phyloP scores from a whole-genome alignment of 2,113 vertebrate genomes.

The Chamaea fasciata region DNA sequence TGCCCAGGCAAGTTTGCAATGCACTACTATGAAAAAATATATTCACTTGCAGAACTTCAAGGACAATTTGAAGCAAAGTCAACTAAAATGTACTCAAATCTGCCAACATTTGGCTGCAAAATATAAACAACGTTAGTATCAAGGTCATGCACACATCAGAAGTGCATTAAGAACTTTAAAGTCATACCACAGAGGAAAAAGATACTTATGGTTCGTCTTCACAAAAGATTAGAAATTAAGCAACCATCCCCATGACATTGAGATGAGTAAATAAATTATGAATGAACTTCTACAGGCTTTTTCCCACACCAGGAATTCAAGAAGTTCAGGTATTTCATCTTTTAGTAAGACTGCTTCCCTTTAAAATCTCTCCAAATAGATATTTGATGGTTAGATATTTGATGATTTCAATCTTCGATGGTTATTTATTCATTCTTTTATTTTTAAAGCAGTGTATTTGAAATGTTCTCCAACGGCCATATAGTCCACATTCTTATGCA shows the following conservation, averaged over 20 bases:
- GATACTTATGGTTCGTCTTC: neutral
- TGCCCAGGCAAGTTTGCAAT: neutral
- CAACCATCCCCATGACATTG: neutral
- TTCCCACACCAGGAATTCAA: neutral
- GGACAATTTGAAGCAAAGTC: neutral
- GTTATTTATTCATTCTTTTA: neutral
- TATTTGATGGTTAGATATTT: neutral
- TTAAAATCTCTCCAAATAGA: neutral
- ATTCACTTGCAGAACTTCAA: neutral
- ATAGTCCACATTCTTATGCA: neutral
- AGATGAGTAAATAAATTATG: neutral
- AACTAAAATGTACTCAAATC: neutral
- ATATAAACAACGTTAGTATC: neutral
- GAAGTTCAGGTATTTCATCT: neutral
- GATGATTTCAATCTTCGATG: neutral
- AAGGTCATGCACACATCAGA: neutral
- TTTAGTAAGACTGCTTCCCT: neutral
- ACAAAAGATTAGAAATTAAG: neutral
- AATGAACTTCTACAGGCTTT: neutral
- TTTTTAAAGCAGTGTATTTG: neutral
- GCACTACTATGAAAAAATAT: neutral
- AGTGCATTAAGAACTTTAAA: neutral
- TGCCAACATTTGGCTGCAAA: neutral
- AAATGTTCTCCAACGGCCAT: neutral
- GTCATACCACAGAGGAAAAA: neutral